A percentile compares a stretch with the other conserved stretches of the same genome.
Evolutionary conservation across 2,113 vertebrate genomes (phyloP).

Genomic region (Mesoclemmys tuberculata): DNA sequence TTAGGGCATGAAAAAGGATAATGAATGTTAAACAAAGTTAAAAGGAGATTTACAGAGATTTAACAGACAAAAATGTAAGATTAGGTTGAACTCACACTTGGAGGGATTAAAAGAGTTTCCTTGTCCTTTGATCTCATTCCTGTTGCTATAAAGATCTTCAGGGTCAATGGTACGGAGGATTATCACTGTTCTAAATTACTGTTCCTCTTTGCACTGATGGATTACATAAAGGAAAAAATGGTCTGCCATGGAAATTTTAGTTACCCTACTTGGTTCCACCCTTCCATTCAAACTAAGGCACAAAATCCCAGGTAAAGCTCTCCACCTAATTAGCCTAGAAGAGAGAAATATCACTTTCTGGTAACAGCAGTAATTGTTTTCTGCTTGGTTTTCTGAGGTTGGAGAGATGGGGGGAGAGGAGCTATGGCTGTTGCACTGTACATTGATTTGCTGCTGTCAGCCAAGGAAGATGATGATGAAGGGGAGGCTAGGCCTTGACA

Average conservation of each 20-base stretch:
- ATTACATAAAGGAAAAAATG: constrained; percentile 51
- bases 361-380: neutral
- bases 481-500: neutral
- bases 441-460: neutral
- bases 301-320: neutral
- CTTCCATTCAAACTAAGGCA: neutral
- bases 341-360: neutral
- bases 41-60: constrained; percentile 74
- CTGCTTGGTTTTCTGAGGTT: neutral
- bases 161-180: constrained; percentile 53
- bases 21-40: constrained; percentile 63
- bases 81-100: constrained; percentile 69
- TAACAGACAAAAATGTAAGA: constrained; percentile 64
- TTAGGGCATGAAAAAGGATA: constrained; percentile 55
- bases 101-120: constrained; percentile 71
- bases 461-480: neutral
- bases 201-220: constrained; percentile 29
- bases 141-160: constrained; percentile 55
- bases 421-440: neutral
- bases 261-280: neutral
- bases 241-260: constrained; percentile 1
- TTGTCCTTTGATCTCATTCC: constrained; percentile 77
- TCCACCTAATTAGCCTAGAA: neutral
- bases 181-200: constrained; percentile 58
- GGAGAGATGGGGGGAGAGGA: neutral